Base-by-base conservation (phyloP, 2,113 vertebrate species). In the Rhinoderma darwinii region DNA sequence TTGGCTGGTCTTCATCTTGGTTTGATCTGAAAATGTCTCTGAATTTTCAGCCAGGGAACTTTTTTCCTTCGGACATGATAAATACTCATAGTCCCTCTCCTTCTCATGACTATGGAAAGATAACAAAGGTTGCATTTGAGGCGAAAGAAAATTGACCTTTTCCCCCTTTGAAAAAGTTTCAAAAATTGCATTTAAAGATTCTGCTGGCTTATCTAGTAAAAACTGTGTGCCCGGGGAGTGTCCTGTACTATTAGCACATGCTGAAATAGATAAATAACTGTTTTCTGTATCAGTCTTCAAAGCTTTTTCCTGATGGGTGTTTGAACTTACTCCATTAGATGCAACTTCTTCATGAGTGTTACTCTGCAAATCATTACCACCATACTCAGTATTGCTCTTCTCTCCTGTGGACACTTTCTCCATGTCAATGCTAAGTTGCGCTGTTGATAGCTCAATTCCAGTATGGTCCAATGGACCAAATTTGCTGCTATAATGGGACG, bases 221-320 rank as follows among this genome's bases (percentile, higher is more conserved):
- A n/a, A 25, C 25, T 68, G 32, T 30, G 43, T 70, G 75, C 27
- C 30, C 30, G 47, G 59, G 84, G 84, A 54, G 44, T 86, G 44
- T 50, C 44, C 51, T 37, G 12, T 18, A 47, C 41, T 37, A 79
- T 3, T 5, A 39, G 54, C 22, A 51, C 84, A n/a, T 27, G 22
- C 63, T 15, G 84, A 74, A 73, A 59, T 20, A 59, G 77, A 73
- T 81, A 81, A 86, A 56, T 54, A 17, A 54, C 5, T 54, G 9
- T 77, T 79, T 44, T 72, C 50, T 61, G 18, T 82, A 81, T 82
- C 85, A 44, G 66, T 27, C n/a, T 43, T 7, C 61, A 79, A 39
- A 72, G 37, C 15, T 50, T 72, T 80, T 27, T 81, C 27, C 10
- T 44, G n/a, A n/a, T 27, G 8, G 4, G 44, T 39, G 8, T 11